Conservation (phyloP, 2,888 invertebrate species). For the Dryobotodes eremita region DNA sequence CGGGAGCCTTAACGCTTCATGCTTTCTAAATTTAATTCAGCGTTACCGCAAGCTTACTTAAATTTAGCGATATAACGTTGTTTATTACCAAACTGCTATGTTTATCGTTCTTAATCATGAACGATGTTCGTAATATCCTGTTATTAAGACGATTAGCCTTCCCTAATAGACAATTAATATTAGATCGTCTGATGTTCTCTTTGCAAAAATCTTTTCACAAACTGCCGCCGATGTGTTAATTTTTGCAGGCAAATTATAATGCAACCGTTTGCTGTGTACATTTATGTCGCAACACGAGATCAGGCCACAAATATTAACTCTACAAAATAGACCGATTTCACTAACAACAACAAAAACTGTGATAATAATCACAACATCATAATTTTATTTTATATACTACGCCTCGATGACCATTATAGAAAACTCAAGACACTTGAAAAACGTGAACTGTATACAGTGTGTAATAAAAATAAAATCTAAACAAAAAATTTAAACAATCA, state of each 20-base stretch:
- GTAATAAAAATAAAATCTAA: constrained; percentile 42
- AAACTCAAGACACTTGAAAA: constrained; percentile 48
- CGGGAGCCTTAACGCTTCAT: constrained; percentile 53
- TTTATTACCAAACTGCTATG: constrained; percentile 40
- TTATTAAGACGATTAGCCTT: constrained; percentile 15
- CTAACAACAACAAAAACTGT: constrained; percentile 24
- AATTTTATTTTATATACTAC: constrained; percentile 3
- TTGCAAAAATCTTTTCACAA: constrained; percentile 37
- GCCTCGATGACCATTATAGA: constrained; percentile 1
- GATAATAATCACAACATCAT: constrained; percentile 8
- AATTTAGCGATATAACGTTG: constrained; percentile 50
- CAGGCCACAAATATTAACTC: constrained; percentile 13
- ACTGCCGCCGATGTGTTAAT: constrained; percentile 18
- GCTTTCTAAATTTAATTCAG: constrained; percentile 70
- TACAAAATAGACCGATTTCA: constrained; percentile 14
- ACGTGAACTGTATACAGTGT: constrained; percentile 18
- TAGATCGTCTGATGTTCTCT: constrained; percentile 3
- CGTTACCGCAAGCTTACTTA: constrained; percentile 58
- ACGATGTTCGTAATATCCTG: neutral
- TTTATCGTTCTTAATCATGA: constrained; percentile 40
- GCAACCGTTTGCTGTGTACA: constrained; percentile 36
- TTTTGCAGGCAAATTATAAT: constrained; percentile 35
- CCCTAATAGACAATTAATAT: constrained; percentile 12
- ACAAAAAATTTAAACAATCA: constrained; percentile 32
- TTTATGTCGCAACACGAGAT: constrained; percentile 26